Evolutionary conservation across 92 coral and sea anemone genomes (phyloP), one percentile per base, ranked within the genome.

Genomic region (Palythoa heliodiscus): DNA sequence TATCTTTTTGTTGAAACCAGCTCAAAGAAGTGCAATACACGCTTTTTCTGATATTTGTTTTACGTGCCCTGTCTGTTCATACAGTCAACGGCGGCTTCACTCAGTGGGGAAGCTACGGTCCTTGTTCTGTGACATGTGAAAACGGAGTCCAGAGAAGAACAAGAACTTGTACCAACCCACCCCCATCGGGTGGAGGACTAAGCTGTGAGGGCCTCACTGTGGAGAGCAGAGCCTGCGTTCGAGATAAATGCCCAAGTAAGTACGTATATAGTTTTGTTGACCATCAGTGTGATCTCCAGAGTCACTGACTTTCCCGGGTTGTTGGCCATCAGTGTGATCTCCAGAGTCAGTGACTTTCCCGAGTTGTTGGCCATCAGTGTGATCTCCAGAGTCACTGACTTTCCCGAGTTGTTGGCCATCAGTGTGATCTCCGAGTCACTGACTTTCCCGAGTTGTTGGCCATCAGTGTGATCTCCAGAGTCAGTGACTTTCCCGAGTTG

Each of bases 51-150:
- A 43, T 43, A 43, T 5, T 43, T 3, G 9, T 43, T 43, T 43
- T 43, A 43, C 50, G 4, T 43, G 50, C 20, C 35, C 35, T 67
- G 22, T 22, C 37, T 67, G 40, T 67, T 67, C 35, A 29, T 40
- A 9, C 40, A 67, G 71, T 67, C 13, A 67, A 67, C 8, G 71
- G 71, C 14, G 35, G 71, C 40, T 67, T 67, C 14, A n/a, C 71
- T 24, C 40, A 67, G 13, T 67, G 71, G 71, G 71, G 71, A 24
- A 67, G 16, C 71, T 67, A 67, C 38, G 71, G 71, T 22, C 37
- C 71, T 7, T 67, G 71, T 67, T 67, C 71, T 24, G 38, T 22
- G 40, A 67, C 71, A 67, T 67, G 71, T 67, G 25, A 14, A 19
- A 24, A 67, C 39, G 71, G 71, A 37, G 0, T 67, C 16, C 17